A percentile compares a stretch with the other conserved stretches of the same genome.
Conservation (phyloP, 2,888 invertebrate genomes). For the Nephrotoma flavescens region DNA sequence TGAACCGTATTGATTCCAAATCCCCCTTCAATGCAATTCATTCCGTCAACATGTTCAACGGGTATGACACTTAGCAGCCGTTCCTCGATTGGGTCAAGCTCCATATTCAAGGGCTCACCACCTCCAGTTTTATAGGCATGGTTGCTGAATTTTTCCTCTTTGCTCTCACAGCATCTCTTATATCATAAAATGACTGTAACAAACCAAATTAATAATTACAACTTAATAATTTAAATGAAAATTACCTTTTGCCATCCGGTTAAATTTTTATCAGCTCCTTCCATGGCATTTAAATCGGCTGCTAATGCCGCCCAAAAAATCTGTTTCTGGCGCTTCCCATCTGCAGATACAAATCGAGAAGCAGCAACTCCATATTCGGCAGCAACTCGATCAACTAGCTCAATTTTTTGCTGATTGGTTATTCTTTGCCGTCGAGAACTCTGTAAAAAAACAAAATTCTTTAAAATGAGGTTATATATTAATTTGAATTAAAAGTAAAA, state of each 20-base stretch:
- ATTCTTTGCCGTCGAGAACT: too few species aligned
- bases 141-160: not conserved
- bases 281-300: not conserved
- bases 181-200: not conserved
- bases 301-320: too few species aligned
- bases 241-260: not conserved
- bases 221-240: not conserved
- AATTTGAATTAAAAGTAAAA: too few species aligned
- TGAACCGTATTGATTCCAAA: not conserved
- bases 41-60: not conserved
- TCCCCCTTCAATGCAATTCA: not conserved
- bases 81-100: not conserved
- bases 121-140: not conserved
- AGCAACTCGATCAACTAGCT: too few species aligned
- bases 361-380: too few species aligned
- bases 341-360: too few species aligned
- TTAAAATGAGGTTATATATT: too few species aligned
- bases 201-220: not conserved
- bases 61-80: not conserved
- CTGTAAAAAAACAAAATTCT: too few species aligned
- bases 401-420: too few species aligned
- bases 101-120: not conserved
- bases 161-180: not conserved
- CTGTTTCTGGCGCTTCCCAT: too few species aligned
- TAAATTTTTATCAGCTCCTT: not conserved